Conservation (phyloP, 2,888 invertebrate genomes). For the Masnerella sp. region DNA sequence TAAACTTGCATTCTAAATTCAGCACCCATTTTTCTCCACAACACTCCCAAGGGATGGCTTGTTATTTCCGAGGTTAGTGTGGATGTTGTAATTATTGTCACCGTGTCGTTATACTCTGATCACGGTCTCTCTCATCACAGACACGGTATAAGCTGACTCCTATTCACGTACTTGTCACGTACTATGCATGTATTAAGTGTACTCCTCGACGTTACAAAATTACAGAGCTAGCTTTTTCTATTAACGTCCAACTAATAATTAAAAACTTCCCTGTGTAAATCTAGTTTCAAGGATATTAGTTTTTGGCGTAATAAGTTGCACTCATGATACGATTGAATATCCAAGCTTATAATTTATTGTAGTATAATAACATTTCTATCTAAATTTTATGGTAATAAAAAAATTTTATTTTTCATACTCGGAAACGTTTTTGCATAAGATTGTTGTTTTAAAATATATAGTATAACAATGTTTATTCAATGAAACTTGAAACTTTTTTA, state of each 20-base stretch:
- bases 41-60: constrained; percentile 43
- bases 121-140: constrained; percentile 50
- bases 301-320: constrained; percentile 8
- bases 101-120: constrained; percentile 60
- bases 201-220: constrained; percentile 34
- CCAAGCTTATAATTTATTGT: constrained; percentile 4
- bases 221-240: constrained; percentile 51
- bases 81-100: constrained; percentile 69
- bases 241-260: constrained; percentile 35
- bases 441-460: no score
- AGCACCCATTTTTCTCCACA: constrained; percentile 40
- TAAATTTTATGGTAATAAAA: no score
- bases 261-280: constrained; percentile 37
- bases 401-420: no score
- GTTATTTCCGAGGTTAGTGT: constrained; percentile 53
- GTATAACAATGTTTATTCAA: no score
- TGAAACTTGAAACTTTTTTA: no score
- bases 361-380: not conserved
- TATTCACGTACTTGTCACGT: constrained; percentile 48
- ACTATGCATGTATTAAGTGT: constrained; percentile 37
- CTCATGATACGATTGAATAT: constrained; percentile 7
- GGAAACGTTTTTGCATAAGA: no score
- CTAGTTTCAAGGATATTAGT: constrained; percentile 20
- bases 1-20: constrained; percentile 39
- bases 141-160: constrained; percentile 34